Conservation (phyloP, 2,113 vertebrate genomes). For the Upupa epops region DNA sequence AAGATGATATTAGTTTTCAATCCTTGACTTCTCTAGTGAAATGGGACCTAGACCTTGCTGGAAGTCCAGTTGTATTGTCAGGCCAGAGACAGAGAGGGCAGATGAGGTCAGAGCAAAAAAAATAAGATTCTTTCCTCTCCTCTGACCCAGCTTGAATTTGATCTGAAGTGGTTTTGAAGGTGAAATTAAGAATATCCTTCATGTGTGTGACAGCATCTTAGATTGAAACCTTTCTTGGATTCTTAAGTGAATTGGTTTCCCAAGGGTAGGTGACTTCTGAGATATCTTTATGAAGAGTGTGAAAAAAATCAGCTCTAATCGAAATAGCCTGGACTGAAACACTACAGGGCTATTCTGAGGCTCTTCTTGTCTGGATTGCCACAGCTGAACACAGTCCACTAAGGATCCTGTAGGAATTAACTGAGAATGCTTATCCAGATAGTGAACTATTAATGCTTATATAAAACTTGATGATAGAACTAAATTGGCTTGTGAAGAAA, state of each 20-base stretch:
- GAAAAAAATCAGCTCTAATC: not conserved
- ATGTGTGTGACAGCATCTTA: conserved; percentile 26
- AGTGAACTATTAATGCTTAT: not conserved
- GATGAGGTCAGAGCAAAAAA: not conserved
- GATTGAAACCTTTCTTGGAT: not conserved
- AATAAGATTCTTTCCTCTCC: not conserved
- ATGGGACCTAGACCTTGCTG: not conserved
- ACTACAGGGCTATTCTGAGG: not conserved
- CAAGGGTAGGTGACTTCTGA: not conserved
- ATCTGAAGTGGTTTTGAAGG: conserved; percentile 6
- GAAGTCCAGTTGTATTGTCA: not conserved
- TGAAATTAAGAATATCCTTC: conserved; percentile 47
- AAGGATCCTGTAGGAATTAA: not conserved
- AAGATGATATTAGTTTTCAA: not conserved
- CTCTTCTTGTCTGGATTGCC: not conserved
- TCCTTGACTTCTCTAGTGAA: not conserved
- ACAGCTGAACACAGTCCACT: not conserved
- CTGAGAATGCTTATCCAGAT: not conserved
- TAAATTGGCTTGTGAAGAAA: not conserved
- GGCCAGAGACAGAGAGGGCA: not conserved
- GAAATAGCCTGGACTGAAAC: not conserved
- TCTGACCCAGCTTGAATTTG: not conserved
- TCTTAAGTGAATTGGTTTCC: not conserved
- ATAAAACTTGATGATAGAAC: not conserved
- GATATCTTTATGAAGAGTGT: not conserved